Evolutionary conservation across 2,888 invertebrate species (phyloP).

Genomic region (Eretmocerus hayati): DNA sequence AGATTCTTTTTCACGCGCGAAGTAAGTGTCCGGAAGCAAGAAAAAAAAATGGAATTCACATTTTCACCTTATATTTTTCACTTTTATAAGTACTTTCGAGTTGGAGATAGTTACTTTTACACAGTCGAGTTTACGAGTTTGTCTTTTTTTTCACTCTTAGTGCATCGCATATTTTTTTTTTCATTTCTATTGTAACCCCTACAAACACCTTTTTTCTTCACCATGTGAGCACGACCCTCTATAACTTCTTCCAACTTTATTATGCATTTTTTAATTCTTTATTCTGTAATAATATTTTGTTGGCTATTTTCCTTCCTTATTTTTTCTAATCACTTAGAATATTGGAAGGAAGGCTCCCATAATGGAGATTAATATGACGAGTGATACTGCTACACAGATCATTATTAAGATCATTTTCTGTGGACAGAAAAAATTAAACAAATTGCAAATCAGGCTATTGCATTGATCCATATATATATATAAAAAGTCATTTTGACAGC

Average conservation of each 20-base stretch:
- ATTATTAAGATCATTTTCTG: conserved; percentile 47
- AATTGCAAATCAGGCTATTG: conserved; percentile 17
- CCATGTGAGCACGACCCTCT: no score
- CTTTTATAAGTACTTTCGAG: no score
- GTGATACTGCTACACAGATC: conserved; percentile 44
- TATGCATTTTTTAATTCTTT: conserved; percentile 2
- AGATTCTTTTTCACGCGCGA: no score
- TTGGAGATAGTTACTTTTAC: conserved; percentile 7
- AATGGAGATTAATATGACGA: conserved; percentile 43
- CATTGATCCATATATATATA: background rate
- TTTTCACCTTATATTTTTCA: no score
- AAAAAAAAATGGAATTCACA: no score
- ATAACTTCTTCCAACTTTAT: no score
- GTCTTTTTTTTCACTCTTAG: conserved; percentile 16
- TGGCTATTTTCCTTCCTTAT: conserved; percentile 1
- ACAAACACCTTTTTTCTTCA: no score
- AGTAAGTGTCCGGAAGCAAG: no score
- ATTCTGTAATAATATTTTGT: conserved; percentile 7
- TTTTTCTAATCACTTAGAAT: conserved; percentile 29
- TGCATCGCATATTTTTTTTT: no score
- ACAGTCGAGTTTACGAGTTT: conserved; percentile 2
- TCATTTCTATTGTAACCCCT: no score
- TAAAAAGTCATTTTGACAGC: no score
- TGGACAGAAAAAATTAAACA: conserved; percentile 28
- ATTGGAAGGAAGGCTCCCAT: conserved; percentile 37